phyloP scores from a whole-genome alignment of 2,113 vertebrate species.

The Ceratotherium simum region DNA sequence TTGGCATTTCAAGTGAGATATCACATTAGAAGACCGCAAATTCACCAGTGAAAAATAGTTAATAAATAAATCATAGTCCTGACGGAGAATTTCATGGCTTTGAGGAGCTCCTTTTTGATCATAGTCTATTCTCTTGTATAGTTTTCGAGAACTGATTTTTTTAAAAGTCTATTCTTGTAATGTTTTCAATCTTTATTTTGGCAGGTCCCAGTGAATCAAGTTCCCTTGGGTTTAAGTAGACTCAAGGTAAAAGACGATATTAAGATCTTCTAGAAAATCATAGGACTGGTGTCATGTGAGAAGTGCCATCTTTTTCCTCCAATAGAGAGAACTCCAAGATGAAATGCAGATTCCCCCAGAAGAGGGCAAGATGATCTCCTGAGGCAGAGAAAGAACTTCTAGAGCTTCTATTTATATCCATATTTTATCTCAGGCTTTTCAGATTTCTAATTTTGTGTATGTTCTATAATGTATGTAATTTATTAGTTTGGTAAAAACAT shows the following conservation, averaged over 20 bases:
- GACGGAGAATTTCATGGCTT: slow-evolving; percentile 26
- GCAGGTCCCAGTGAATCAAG: slow-evolving; percentile 56
- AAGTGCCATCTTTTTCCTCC: not conserved
- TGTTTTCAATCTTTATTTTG: slow-evolving; percentile 47
- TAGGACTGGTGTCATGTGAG: not conserved
- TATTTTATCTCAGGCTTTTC: not conserved
- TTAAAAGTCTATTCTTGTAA: slow-evolving; percentile 31
- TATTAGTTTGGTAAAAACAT: not conserved
- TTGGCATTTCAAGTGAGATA: slow-evolving; percentile 53
- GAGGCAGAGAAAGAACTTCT: not conserved
- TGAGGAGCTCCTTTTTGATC: not conserved
- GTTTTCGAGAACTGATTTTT: slow-evolving; percentile 48
- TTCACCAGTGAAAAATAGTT: slow-evolving; percentile 17
- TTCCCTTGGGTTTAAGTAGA: slow-evolving; percentile 46
- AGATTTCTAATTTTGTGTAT: not conserved
- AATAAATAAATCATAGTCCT: slow-evolving; percentile 62
- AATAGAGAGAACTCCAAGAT: not conserved
- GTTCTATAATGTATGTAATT: not conserved
- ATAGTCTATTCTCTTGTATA: slow-evolving; percentile 18
- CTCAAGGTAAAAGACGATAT: slow-evolving; percentile 42
- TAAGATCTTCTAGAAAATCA: slow-evolving; percentile 53
- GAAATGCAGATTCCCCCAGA: not conserved
- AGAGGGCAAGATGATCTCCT: not conserved
- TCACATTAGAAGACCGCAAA: slow-evolving; percentile 15
- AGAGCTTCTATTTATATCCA: not conserved